These are phyloP conservation scores for Hoplias malabaricus DNA, from an alignment of 2,113 vertebrate species.

Conservation along the genomic window DNA sequence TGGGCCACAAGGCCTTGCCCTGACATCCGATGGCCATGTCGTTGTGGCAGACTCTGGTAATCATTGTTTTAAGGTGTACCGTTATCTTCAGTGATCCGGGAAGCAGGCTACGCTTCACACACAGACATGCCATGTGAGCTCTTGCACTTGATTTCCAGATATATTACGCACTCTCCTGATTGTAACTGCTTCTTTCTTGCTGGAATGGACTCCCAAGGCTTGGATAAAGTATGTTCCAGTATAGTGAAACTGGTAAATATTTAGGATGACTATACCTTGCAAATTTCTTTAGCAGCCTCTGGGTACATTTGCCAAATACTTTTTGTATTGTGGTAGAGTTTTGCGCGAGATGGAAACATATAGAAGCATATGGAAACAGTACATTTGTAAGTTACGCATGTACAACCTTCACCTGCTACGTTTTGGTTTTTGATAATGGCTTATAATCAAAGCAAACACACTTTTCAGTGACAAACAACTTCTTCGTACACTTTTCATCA, in stretches of 20 bases:
- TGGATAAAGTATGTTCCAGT: constrained; percentile 15
- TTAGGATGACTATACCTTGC: constrained; percentile 13
- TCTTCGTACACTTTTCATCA: background rate
- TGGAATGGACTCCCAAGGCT: background rate
- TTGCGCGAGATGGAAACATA: background rate
- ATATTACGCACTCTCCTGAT: background rate
- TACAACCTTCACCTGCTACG: background rate
- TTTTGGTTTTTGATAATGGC: background rate
- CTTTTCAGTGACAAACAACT: background rate
- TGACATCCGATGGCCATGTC: constrained; percentile 94
- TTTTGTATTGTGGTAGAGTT: background rate
- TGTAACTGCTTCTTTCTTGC: background rate
- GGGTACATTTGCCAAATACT: background rate
- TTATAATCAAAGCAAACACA: background rate
- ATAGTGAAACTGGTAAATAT: background rate
- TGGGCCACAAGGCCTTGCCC: constrained; percentile 91
- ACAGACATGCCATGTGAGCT: background rate
- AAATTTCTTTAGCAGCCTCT: background rate
- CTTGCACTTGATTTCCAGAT: constrained; percentile 28
- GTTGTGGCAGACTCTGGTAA: constrained; percentile 98
- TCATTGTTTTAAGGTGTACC: constrained; percentile 98
- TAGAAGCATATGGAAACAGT: constrained; percentile 33
- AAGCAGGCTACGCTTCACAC: background rate
- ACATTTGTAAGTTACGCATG: background rate
- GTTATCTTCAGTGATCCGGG: constrained; percentile 87